Evolutionary conservation across 2,888 invertebrate species (phyloP).

Genomic region (Drosophila subsilvestris): DNA sequence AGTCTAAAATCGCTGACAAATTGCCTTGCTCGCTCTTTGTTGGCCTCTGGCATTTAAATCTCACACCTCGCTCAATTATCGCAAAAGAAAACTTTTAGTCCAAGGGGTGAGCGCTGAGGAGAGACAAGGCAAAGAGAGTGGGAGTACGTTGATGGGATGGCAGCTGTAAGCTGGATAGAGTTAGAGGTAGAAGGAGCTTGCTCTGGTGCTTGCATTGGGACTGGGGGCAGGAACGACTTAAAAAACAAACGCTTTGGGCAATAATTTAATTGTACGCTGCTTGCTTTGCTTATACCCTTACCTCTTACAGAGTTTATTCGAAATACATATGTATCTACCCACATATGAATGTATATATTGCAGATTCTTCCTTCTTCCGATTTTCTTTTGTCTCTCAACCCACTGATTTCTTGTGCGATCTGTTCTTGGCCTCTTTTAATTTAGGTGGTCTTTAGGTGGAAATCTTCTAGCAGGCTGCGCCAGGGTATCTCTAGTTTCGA

Average conservation of each 20-base stretch:
- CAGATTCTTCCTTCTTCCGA: too few species aligned
- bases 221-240: constrained; percentile 17
- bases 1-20: constrained; percentile 48
- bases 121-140: neutral
- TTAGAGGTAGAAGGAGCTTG: neutral
- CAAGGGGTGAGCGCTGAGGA: constrained; percentile 27
- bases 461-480: too few species aligned
- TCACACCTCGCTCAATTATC: constrained; percentile 73
- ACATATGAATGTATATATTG: too few species aligned
- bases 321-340: too few species aligned
- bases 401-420: too few species aligned
- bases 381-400: too few species aligned
- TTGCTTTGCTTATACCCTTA: neutral
- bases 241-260: constrained; percentile 60
- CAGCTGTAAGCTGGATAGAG: neutral
- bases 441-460: too few species aligned
- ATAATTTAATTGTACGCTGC: constrained; percentile 66
- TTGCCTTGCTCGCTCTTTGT: constrained; percentile 29
- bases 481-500: neutral
- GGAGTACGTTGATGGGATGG: neutral
- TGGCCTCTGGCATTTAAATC: constrained; percentile 69
- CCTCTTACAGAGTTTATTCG: too few species aligned
- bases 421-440: too few species aligned
- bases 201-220: constrained; percentile 3
- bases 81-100: constrained; percentile 66